Conservation (phyloP, 92 coral and sea anemone genomes). For the Muricea muricata region DNA sequence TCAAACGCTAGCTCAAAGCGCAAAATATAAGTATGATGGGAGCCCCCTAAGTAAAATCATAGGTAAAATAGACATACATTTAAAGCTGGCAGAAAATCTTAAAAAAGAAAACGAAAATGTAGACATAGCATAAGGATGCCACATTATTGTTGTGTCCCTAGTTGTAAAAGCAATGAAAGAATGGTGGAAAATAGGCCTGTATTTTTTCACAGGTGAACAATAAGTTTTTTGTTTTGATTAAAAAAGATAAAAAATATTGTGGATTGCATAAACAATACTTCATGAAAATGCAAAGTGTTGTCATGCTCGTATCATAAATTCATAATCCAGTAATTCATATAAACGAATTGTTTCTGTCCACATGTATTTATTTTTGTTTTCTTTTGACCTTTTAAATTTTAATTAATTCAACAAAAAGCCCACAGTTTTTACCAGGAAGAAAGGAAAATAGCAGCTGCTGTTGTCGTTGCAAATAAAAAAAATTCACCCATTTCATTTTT, state of each 20-base stretch:
- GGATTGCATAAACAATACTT: too few species aligned
- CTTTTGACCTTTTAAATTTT: slow-evolving; percentile 15
- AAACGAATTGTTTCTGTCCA: not conserved
- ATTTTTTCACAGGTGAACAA: slow-evolving; percentile 6
- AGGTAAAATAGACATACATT: not conserved
- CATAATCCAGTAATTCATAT: not conserved
- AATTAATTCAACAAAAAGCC: not conserved
- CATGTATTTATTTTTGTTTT: slow-evolving; percentile 5
- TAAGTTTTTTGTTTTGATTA: not conserved
- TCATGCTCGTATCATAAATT: not conserved
- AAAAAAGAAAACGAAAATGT: not conserved
- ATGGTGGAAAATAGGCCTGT: slow-evolving; percentile 1
- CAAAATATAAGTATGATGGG: too few species aligned
- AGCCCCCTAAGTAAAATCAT: not conserved
- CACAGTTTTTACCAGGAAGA: slow-evolving; percentile 1
- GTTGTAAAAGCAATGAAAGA: not conserved
- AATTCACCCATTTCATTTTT: not conserved
- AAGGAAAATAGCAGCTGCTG: not conserved
- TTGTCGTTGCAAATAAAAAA: not conserved
- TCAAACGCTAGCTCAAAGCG: too few species aligned
- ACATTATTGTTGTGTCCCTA: not conserved
- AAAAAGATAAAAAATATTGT: not conserved
- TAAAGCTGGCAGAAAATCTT: not conserved
- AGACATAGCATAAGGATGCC: slow-evolving; percentile 1
- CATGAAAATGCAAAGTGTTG: not conserved